Evolutionary conservation across 2,888 invertebrate genomes (phyloP).

Genomic region (Cheilosia pagana): DNA sequence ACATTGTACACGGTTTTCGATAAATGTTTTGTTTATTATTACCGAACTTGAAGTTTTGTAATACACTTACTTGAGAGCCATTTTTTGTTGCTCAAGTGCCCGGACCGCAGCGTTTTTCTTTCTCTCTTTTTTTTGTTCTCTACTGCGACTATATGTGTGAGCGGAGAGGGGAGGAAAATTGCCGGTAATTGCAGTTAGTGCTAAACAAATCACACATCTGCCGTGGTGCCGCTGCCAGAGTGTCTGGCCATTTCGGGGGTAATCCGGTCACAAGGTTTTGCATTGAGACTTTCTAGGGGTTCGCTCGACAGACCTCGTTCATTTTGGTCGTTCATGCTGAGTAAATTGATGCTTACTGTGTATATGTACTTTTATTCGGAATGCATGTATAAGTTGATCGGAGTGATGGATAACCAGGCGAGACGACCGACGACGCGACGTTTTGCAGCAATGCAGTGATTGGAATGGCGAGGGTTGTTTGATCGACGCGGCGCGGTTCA

Average conservation of each 20-base stretch:
- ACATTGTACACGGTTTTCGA: slow-evolving; percentile 62
- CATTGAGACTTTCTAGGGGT: slow-evolving; percentile 53
- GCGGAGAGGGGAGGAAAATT: slow-evolving; percentile 55
- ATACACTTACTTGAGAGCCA: slow-evolving; percentile 62
- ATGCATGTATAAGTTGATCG: slow-evolving; percentile 56
- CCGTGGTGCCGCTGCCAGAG: slow-evolving; percentile 30
- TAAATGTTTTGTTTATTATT: slow-evolving; percentile 72
- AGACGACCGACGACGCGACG: too few relatives aligned
- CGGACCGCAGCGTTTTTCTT: slow-evolving; percentile 61
- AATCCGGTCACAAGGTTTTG: slow-evolving; percentile 45
- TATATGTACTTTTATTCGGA: slow-evolving; percentile 41
- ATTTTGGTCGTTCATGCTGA: slow-evolving; percentile 59
- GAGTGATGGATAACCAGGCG: slow-evolving; percentile 49
- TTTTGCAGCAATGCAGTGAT: slow-evolving; percentile 50
- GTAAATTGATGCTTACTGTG: slow-evolving; percentile 65
- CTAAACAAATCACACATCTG: slow-evolving; percentile 75
- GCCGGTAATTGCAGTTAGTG: slow-evolving; percentile 73
- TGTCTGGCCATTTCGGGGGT: slow-evolving; percentile 65
- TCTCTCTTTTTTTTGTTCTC: neutral
- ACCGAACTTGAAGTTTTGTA: slow-evolving; percentile 68
- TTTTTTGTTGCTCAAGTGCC: slow-evolving; percentile 68
- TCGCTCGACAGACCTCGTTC: slow-evolving; percentile 34
- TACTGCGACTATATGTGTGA: neutral
- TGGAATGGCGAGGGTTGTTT: slow-evolving; percentile 40
- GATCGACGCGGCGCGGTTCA: slow-evolving; percentile 37